Base-by-base conservation (phyloP, 2,888 invertebrate genomes). In the Chrysodeixis includens region DNA sequence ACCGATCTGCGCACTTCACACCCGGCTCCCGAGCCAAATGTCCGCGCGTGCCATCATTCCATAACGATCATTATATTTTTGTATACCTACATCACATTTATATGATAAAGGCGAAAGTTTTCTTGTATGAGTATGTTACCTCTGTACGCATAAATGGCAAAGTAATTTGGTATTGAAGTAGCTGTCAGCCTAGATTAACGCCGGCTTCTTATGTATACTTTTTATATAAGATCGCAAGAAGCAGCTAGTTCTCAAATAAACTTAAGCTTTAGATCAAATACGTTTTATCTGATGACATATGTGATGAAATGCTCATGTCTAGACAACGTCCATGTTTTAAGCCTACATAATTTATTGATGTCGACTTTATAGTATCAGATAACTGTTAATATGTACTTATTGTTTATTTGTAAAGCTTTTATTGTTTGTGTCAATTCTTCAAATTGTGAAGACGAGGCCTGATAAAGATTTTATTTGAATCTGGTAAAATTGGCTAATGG, bases 11-110 rank as follows among this genome's bases (percentile, higher is more conserved):
- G 73, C 76, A 69, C 55, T 56, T 81, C 71, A 69, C 71, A 16
- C 62, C 32, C 60, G 73, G 67, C 71, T n/a, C 62, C 32, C 60
- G 73, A 79, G 76, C 79, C 81, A 81, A 81, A 66, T 62, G 18
- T 44, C 20, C 63, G 60, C 66, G 64, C 69, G 56, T 62, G 65
- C 62, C 54, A 58, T 66, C 69, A 72, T 79, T 72, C 57, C 64
- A 71, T 61, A 75, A 46, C 56, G 70, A 78, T 70, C 66, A 79
- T 68, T 55, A 62, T 70, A 68, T 75, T 69, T 69, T 67, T 44
- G 52, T 10, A 52, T 40, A 66, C 30, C 53, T 56, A 67, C 26
- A 26, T 26, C 26, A 26, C 26, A 26, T 2, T 26, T 4, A 26
- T 26, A 26, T 26, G 2, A 26, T 26, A 26, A 26, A 26, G 26